Percentiles rank a stretch among this genome's conserved stretches.
These are phyloP conservation scores for Trigoniulus corallinus DNA, from an alignment of 1,140 invertebrate genomes.

Conservation along the genomic window DNA sequence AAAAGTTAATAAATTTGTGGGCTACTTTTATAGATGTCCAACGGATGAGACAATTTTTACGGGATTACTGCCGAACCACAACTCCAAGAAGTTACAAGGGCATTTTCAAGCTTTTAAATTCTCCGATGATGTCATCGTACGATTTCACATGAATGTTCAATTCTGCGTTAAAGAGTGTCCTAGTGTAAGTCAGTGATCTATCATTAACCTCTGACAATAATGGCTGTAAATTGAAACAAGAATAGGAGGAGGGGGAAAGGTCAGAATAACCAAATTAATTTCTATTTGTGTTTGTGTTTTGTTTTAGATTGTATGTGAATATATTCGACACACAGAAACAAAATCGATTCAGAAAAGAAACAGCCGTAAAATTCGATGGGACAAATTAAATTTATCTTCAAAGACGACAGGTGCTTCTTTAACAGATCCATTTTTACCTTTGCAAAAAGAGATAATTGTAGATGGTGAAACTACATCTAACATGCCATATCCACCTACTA, in stretches of 20 bases:
- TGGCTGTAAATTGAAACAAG: too few relatives aligned
- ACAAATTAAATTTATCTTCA: not conserved
- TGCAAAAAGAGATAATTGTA: not conserved
- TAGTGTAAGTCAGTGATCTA: slow-evolving; percentile 36
- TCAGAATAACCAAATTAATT: too few relatives aligned
- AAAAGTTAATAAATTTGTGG: too few relatives aligned
- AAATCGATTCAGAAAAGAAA: not conserved
- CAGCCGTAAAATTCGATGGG: too few relatives aligned
- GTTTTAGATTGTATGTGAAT: not conserved
- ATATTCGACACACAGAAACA: not conserved
- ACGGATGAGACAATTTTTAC: slow-evolving; percentile 35
- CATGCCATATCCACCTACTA: not conserved
- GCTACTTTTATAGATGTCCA: too few relatives aligned
- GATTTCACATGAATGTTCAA: slow-evolving; percentile 46
- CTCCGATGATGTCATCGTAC: slow-evolving; percentile 43
- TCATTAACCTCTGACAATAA: too few relatives aligned
- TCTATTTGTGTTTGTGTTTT: not conserved
- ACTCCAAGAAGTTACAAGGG: slow-evolving; percentile 25
- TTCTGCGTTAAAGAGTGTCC: slow-evolving; percentile 43
- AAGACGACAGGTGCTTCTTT: not conserved
- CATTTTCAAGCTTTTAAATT: slow-evolving; percentile 52
- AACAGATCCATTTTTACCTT: not conserved
- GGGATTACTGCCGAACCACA: slow-evolving; percentile 25
- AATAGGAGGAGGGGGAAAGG: too few relatives aligned
- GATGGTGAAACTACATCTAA: not conserved